Evolutionary conservation across 92 coral and sea anemone genomes (phyloP).

Genomic region (Meandrina meandrites): DNA sequence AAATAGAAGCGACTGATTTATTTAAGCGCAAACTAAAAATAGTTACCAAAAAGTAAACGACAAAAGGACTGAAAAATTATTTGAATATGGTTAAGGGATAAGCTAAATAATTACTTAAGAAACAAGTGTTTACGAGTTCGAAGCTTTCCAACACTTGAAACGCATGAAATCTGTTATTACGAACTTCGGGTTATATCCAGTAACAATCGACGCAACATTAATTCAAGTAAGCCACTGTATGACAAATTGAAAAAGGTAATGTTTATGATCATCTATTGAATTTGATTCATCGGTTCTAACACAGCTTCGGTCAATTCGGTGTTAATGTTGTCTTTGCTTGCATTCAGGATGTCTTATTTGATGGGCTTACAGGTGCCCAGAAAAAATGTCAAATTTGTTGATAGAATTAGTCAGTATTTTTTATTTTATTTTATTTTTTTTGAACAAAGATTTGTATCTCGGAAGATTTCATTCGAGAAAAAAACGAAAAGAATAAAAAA

Average conservation of each 20-base stretch:
- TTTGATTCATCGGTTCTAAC: not conserved
- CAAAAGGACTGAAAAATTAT: not conserved
- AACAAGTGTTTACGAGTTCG: not conserved
- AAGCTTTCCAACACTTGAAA: not conserved
- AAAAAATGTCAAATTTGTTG: not conserved
- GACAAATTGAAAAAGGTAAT: not conserved
- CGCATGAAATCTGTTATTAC: not conserved
- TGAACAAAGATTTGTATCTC: not conserved
- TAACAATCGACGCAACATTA: not conserved
- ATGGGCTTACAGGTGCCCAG: not conserved
- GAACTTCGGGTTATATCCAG: not conserved
- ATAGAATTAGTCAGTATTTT: too few species aligned
- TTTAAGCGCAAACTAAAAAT: not conserved
- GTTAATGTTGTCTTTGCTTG: not conserved
- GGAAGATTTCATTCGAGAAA: not conserved
- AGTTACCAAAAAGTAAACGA: not conserved
- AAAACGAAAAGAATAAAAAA: not conserved
- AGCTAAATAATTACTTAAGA: not conserved
- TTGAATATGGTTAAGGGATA: slow-evolving; percentile 4
- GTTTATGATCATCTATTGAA: not conserved
- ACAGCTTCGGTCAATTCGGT: not conserved
- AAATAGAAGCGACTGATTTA: not conserved
- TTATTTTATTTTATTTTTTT: too few species aligned
- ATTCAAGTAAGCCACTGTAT: not conserved
- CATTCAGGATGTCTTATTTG: not conserved